A percentile compares a stretch with the other conserved stretches of the same genome.
Evolutionary conservation across 2,797 vertebrate species (phyloP).

Genomic region (Sternotherus odoratus): DNA sequence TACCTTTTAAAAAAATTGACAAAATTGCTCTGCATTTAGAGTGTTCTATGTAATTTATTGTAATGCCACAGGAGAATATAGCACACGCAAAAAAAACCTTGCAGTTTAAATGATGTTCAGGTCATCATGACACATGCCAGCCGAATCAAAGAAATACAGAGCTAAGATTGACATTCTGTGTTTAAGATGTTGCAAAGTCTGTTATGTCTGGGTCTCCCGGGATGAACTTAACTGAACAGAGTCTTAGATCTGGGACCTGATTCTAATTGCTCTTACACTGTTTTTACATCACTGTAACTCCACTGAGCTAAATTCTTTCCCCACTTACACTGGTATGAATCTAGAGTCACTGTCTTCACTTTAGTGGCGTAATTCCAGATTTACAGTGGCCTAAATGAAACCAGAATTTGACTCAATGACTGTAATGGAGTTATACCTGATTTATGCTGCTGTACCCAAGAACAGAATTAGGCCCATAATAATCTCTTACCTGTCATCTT

Average conservation of each 20-base stretch:
- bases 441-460: not conserved
- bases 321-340: not conserved
- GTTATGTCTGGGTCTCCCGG: not conserved
- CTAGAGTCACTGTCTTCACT: not conserved
- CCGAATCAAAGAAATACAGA: not conserved
- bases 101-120: not conserved
- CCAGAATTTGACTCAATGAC: not conserved
- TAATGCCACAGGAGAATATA: not conserved
- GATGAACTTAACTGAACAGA: not conserved
- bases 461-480: not conserved
- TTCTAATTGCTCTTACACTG: not conserved
- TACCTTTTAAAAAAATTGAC: slow-evolving; percentile 54
- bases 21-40: slow-evolving; percentile 51
- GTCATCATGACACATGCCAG: slow-evolving; percentile 5
- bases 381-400: not conserved
- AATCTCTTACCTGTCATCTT: not conserved
- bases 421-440: not conserved
- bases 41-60: not conserved
- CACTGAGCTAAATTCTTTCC: not conserved
- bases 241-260: not conserved
- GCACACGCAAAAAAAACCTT: not conserved
- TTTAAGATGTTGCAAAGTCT: not conserved
- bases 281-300: not conserved
- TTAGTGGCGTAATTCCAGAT: not conserved
- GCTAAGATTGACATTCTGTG: not conserved